Base-by-base conservation (phyloP, 1,140 invertebrate species). In the Apis laboriosa region DNA sequence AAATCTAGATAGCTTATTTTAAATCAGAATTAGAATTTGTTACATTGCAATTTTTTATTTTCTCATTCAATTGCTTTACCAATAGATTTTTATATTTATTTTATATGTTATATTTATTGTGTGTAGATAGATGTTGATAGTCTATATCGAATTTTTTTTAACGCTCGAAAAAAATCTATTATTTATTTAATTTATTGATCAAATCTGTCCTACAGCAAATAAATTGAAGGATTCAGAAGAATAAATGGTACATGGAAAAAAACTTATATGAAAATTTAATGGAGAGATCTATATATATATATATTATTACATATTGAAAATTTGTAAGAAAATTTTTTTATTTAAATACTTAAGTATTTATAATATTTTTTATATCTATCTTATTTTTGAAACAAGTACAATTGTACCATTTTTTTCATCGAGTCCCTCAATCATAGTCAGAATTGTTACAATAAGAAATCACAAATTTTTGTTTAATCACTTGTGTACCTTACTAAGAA, bases 371-470 rank as follows among this genome's bases (percentile, higher is more conserved):
- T 7, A 43, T 43, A 43, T 43, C 5, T 43, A 43, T 43, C 4
- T 43, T 43, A 43, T 43, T 43, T 43, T 7, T 43, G 4, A 43
- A 43, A 43, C 34, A 43, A 43, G 0, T 43, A 43, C 5, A 43
- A 43, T 7, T 43, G 34, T 43, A 43, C 34, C 34, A 43, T 43
- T 43, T 43, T 43, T 43, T 43, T 43, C 34, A 43, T 0, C 34
- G 34, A 43, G 34, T 43, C 0, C 34, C 5, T 43, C 34, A 43
- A 43, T 43, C 34, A 17, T 4, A 81, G 80, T 86, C 85, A 84
- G 76, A 84, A 55, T 73, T 82, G 53, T 79, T 15, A 72, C 85
- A 84, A 87, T 87, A 87, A 82, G 49, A 13, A 56, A 51, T 56
- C 53, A 58, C 9, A 7, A 28, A 77, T 68, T 75, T 80, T 12